Evolutionary conservation across 1,140 invertebrate species (phyloP), one percentile per base, ranked within the genome.

Genomic region (Trypoxylus dichotomus): DNA sequence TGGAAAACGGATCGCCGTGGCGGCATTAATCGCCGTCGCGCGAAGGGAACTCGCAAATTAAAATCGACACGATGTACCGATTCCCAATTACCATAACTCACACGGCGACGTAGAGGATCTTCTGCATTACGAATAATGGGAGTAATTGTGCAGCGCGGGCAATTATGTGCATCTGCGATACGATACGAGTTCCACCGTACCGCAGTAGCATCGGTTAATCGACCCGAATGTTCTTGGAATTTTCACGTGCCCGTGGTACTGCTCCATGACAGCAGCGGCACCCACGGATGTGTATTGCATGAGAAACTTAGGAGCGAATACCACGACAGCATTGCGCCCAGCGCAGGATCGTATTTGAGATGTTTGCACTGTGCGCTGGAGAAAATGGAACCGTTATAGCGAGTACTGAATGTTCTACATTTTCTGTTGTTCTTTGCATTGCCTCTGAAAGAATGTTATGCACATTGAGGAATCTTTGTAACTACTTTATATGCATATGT

Each of bases 21-120:
- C 7, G 11, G 32, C n/a, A 47, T 47, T 47, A 47, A 47, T 47
- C 43, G 43, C 2, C 5, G 5, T 37, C 32, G 37, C 37, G 42
- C 10, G 42, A 43, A 43, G 15, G 42, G 10, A 10, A 15, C n/a
- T n/a, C 42, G 42, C 42, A 54, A 54, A 54, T 54, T 54, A 54
- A 54, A 54, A 54, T 54, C 47, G 47, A 54, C 47, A 54, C 47
- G 47, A 54, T 19, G 47, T 54, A 54, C 47, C 47, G 47, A 54
- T 54, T 54, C 19, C 47, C 47, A 54, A 54, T 54, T 54, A 54
- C 47, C 47, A 54, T 54, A 54, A 54, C 47, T 54, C 47, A 54
- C 47, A n/a, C 15, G 47, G 47, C 47, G 19, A n/a, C 47, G 47
- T 15, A 19, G 47, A 54, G 19, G 47, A 54, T 54, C 47, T 54